Base-by-base conservation (phyloP, 2,113 vertebrate species). In the Ascaphus truei region DNA sequence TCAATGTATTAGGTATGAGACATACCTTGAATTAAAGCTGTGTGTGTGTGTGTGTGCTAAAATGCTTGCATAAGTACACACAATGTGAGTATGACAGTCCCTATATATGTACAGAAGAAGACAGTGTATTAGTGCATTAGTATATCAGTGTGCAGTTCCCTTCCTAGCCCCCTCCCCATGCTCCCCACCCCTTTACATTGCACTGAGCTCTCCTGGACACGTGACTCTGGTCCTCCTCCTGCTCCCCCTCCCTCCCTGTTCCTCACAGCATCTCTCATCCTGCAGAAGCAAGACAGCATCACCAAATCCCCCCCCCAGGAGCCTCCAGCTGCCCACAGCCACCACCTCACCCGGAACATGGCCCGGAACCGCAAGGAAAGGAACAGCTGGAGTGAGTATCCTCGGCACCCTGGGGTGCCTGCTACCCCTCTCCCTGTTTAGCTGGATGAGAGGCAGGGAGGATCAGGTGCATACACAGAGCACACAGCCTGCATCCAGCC, bases 301-400 rank as follows among this genome's bases (percentile, higher is more conserved):
- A 65, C 71, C n/a, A 55, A 55, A 60, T 55, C 51, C 12, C 59
- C 25, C 36, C 72, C 63, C 63, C 23, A 71, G 58, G 4, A 41
- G 47, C 65, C 50, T 41, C 62, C 6, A n/a, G 69, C 59, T 34
- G 68, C 73, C 50, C 67, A 27, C 65, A 4, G 62, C 73, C 73
- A 1, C 61, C 53, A 43, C 63, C 11, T 26, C 61, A 45, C n/a
- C 2, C 62, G 62, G 39, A 63, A 13, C 71, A 58, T 48, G 71
- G 43, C 13, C 34, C 39, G 66, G 33, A 68, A 79, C 77, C 92
- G 93, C 69, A 93, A 84, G 79, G 92, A 96, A 71, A 83, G 93
- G 78, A 95, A 95, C 81, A 95, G 95, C 77, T 97, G 95, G 95
- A 94, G 95, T 96, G 86, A 93, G 93, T 92, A 39, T 41, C 15